Conservation (phyloP, 2,797 vertebrate genomes). For the Helarctos malayanus region DNA sequence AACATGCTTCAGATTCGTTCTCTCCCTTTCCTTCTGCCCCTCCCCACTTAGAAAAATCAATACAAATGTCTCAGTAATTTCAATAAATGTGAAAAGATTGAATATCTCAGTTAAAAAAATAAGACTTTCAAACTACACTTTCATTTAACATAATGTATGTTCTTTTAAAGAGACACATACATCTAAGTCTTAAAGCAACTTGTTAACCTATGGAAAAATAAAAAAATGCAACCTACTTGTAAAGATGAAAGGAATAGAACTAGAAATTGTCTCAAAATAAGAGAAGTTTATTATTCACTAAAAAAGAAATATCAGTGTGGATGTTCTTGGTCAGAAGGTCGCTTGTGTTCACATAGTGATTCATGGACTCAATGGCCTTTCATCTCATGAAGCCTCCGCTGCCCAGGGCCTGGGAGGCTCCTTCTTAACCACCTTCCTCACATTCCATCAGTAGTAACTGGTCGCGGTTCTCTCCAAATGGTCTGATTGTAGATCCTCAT, state of each 20-base stretch:
- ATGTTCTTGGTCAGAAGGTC: not conserved
- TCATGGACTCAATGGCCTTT: not conserved
- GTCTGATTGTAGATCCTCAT: not conserved
- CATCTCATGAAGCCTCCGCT: not conserved
- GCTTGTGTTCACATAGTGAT: not conserved
- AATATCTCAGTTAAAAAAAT: not conserved
- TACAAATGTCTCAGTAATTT: not conserved
- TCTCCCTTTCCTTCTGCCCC: not conserved
- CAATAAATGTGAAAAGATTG: not conserved
- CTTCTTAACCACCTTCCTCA: not conserved
- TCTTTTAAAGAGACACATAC: not conserved
- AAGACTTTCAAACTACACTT: not conserved
- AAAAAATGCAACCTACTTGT: not conserved
- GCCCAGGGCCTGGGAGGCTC: not conserved
- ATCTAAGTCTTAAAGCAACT: not conserved
- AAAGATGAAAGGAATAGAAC: not conserved
- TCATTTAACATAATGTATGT: not conserved
- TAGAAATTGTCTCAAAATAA: not conserved
- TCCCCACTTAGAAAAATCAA: not conserved
- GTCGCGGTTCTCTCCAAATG: not conserved
- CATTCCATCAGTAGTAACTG: not conserved
- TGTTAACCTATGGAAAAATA: not conserved
- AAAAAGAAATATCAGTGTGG: not conserved
- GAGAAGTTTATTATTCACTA: not conserved
- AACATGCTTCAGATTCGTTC: not conserved